Evolutionary conservation across 2,797 vertebrate species (phyloP).

Genomic region (Anguilla pacifica): DNA sequence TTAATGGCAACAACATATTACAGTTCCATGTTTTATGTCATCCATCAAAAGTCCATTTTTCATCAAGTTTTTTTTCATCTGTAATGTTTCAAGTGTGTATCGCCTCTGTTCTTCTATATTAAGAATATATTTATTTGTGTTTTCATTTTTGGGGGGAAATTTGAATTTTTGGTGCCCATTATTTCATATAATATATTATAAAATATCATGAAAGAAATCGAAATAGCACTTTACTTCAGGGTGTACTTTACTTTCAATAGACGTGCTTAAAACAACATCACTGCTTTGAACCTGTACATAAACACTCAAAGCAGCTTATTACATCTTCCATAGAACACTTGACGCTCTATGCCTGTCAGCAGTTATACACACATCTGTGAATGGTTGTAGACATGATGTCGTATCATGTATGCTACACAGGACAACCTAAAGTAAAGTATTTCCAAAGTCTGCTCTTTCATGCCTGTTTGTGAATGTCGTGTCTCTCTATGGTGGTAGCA

Average conservation of each 20-base stretch:
- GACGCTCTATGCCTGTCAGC: not conserved
- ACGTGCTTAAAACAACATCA: conserved; percentile 2
- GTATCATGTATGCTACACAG: not conserved
- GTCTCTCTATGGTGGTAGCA: not conserved
- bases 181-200: not conserved
- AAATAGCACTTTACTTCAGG: conserved; percentile 20
- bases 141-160: not conserved
- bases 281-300: not conserved
- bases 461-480: not conserved
- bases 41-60: not conserved
- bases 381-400: not conserved
- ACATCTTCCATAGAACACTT: not conserved
- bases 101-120: not conserved
- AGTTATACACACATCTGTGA: not conserved
- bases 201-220: not conserved
- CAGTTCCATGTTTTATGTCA: conserved; percentile 26
- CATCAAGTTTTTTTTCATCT: not conserved
- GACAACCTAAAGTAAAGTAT: conserved; percentile 18
- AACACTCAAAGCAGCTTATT: not conserved
- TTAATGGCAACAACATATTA: conserved; percentile 32
- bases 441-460: not conserved
- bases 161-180: not conserved
- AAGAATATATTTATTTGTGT: not conserved
- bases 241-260: not conserved
- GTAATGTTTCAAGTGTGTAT: not conserved